Percentiles rank a stretch among this genome's conserved stretches.
phyloP scores from a whole-genome alignment of 2,888 invertebrate genomes.

The Epiblema foenella region DNA sequence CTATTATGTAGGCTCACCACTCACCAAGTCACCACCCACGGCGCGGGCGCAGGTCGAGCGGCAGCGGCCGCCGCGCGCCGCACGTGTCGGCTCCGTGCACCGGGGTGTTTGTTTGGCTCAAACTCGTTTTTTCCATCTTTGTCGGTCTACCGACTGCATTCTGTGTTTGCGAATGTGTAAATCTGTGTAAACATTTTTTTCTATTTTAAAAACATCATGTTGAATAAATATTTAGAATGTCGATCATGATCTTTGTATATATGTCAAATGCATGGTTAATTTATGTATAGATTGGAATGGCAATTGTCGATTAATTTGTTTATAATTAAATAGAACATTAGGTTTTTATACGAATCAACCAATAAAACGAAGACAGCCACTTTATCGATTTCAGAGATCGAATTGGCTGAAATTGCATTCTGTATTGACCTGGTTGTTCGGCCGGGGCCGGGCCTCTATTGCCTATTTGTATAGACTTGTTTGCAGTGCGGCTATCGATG shows the following conservation, averaged over 20 bases:
- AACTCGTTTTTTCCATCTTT: neutral
- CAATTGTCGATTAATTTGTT: neutral
- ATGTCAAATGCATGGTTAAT: neutral
- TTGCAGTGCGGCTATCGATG: slow-evolving; percentile 53
- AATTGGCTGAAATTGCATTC: slow-evolving; percentile 33
- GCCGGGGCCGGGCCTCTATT: neutral
- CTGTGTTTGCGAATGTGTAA: slow-evolving; percentile 36
- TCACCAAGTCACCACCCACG: slow-evolving; percentile 55
- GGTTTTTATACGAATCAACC: neutral
- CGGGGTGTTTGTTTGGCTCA: slow-evolving; percentile 41
- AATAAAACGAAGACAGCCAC: neutral
- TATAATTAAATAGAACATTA: neutral
- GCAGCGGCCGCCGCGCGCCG: no score
- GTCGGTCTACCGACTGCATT: slow-evolving; percentile 13
- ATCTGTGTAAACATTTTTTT: slow-evolving; percentile 38
- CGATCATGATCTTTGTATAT: neutral
- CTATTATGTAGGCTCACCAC: no score
- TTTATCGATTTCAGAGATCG: slow-evolving; percentile 21
- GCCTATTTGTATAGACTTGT: slow-evolving; percentile 18
- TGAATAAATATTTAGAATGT: neutral
- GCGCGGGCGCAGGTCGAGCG: no score
- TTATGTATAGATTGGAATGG: neutral
- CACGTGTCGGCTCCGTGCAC: slow-evolving; percentile 63
- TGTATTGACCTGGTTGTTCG: neutral
- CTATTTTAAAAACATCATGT: slow-evolving; percentile 2